A percentile compares a stretch with the other conserved stretches of the same genome.
Evolutionary conservation across 2,888 invertebrate species (phyloP).

Genomic region (Microctonus hyperodae): DNA sequence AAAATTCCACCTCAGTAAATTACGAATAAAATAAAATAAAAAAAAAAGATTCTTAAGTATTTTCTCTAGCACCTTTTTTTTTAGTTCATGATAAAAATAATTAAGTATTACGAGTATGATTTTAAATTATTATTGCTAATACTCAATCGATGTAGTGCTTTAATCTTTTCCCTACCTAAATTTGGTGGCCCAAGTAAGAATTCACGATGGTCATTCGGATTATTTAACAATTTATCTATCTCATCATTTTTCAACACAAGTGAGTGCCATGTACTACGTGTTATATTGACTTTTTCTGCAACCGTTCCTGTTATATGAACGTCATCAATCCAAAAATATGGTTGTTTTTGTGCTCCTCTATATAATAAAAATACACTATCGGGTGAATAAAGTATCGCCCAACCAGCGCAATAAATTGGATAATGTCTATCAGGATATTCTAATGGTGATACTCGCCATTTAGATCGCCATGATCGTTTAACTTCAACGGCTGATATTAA

Average conservation of each 20-base stretch:
- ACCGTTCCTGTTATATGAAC: constrained; percentile 78
- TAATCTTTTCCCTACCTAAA: constrained; percentile 64
- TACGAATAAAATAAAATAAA: neutral
- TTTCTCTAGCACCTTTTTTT: neutral
- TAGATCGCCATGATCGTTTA: constrained; percentile 72
- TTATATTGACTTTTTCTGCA: constrained; percentile 67
- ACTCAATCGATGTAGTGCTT: constrained; percentile 65
- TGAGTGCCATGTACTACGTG: constrained; percentile 66
- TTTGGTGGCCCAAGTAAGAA: constrained; percentile 69
- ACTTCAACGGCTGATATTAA: constrained; percentile 65
- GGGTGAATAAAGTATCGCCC: constrained; percentile 73
- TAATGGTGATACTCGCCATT: constrained; percentile 77
- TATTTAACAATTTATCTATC: constrained; percentile 51
- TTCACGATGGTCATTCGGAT: constrained; percentile 53
- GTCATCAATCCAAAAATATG: constrained; percentile 87
- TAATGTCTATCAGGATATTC: constrained; percentile 73
- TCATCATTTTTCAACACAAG: constrained; percentile 59
- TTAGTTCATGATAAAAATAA: constrained; percentile 9
- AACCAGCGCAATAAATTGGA: constrained; percentile 80
- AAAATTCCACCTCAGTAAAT: too few species aligned
- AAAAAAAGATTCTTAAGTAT: neutral
- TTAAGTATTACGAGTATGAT: neutral
- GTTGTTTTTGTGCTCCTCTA: constrained; percentile 68
- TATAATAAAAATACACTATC: constrained; percentile 70
- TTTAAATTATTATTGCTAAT: constrained; percentile 34